These are phyloP conservation scores for Lasiurus cinereus DNA, from an alignment of 2,113 vertebrate genomes.

Conservation along the genomic window DNA sequence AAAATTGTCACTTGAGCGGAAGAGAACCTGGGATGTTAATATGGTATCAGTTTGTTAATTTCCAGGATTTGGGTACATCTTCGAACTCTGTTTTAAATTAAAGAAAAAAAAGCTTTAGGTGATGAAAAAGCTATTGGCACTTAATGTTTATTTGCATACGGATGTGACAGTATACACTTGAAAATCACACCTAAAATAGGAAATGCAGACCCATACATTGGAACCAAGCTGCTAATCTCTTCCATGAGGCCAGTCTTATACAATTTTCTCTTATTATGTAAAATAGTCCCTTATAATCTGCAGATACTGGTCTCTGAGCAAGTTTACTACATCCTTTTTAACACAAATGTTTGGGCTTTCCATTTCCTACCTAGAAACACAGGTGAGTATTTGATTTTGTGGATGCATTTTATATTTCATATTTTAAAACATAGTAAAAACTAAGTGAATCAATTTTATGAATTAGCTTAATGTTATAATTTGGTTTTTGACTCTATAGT, in stretches of 20 bases:
- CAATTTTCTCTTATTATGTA: slow-evolving; percentile 50
- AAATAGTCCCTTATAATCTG: neutral
- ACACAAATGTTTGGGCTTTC: slow-evolving; percentile 30
- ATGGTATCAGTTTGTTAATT: neutral
- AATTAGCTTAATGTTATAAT: neutral
- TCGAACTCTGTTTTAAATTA: neutral
- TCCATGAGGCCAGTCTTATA: slow-evolving; percentile 11
- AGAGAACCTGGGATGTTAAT: neutral
- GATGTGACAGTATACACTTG: neutral
- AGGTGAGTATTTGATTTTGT: slow-evolving; percentile 42
- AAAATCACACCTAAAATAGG: slow-evolving; percentile 31
- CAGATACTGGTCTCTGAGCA: neutral
- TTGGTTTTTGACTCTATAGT: neutral
- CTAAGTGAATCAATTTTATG: neutral
- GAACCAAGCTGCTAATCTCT: slow-evolving; percentile 54
- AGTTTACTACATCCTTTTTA: neutral
- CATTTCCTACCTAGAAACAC: slow-evolving; percentile 43
- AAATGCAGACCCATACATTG: slow-evolving; percentile 39
- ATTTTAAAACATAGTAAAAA: slow-evolving; percentile 36
- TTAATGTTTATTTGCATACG: slow-evolving; percentile 53
- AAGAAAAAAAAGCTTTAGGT: neutral
- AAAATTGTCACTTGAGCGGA: neutral
- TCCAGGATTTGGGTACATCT: slow-evolving; percentile 33
- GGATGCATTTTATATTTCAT: slow-evolving; percentile 26
- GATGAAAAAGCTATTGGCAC: neutral